These are phyloP conservation scores for Cremastinae sp. DNA, from an alignment of 2,888 invertebrate species.

Conservation along the genomic window DNA sequence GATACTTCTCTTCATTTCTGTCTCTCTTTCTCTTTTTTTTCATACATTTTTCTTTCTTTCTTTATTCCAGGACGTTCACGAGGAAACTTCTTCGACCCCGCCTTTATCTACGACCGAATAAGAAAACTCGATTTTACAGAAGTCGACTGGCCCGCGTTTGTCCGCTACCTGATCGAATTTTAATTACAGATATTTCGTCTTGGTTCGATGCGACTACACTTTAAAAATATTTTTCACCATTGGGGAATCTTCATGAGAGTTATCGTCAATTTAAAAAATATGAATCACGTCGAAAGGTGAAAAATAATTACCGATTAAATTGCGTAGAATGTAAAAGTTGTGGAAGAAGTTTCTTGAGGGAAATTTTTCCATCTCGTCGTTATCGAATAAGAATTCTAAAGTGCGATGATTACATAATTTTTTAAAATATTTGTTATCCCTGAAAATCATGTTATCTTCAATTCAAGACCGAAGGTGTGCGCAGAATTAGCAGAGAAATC, in stretches of 20 bases:
- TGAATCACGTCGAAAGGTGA: not conserved
- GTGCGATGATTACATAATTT: no score
- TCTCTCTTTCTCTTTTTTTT: conserved; percentile 23
- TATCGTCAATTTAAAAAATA: conserved; percentile 18
- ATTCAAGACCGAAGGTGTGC: no score
- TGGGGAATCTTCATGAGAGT: conserved; percentile 6
- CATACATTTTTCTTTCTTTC: conserved; percentile 24
- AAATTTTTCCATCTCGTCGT: not conserved
- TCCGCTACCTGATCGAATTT: conserved; percentile 72
- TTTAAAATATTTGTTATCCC: no score
- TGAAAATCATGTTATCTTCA: no score
- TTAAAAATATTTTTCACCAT: conserved; percentile 32
- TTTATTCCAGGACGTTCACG: conserved; percentile 51
- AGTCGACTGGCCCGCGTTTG: conserved; percentile 6
- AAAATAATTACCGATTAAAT: not conserved
- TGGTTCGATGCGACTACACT: conserved; percentile 47
- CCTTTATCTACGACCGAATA: conserved; percentile 61
- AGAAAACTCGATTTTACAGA: conserved; percentile 48
- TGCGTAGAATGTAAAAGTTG: not conserved
- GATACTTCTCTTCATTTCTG: conserved; percentile 55
- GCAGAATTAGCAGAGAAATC: not conserved
- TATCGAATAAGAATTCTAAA: not conserved
- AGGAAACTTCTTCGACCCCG: conserved; percentile 52
- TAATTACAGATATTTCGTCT: conserved; percentile 73
- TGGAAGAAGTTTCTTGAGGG: not conserved